These are phyloP conservation scores for Drosophila cognata DNA, from an alignment of 2,888 invertebrate species.

Conservation along the genomic window DNA sequence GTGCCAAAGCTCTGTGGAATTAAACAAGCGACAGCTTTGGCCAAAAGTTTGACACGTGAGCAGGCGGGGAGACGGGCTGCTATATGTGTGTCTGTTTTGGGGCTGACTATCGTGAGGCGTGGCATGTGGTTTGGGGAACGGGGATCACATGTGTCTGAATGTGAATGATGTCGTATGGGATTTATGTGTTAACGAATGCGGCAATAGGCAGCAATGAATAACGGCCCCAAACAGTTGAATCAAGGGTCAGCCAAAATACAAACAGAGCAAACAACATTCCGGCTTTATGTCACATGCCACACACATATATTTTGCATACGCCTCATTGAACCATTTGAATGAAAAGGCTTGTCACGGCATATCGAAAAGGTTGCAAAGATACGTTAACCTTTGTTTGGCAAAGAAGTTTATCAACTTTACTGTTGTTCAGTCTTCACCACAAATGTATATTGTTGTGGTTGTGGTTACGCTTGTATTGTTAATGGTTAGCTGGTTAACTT, in stretches of 20 bases:
- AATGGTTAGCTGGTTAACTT: background rate
- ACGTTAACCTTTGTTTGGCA: background rate
- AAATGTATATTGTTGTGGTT: background rate
- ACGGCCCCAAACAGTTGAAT: constrained; percentile 19
- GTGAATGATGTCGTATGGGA: constrained; percentile 38
- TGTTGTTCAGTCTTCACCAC: too few species aligned
- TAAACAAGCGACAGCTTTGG: constrained; percentile 34
- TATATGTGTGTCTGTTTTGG: background rate
- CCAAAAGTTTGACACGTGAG: constrained; percentile 34
- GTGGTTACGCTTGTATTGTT: background rate
- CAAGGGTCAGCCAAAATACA: constrained; percentile 8
- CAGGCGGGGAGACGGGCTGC: background rate
- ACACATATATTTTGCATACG: constrained; percentile 34
- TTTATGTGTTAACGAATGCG: constrained; percentile 46
- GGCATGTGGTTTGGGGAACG: constrained; percentile 11
- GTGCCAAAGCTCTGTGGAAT: constrained; percentile 30
- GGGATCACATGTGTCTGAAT: constrained; percentile 38
- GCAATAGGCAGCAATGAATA: constrained; percentile 26
- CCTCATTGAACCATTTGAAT: constrained; percentile 29
- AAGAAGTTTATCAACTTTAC: background rate
- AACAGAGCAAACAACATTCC: background rate
- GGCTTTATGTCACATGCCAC: constrained; percentile 19
- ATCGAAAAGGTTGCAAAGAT: background rate
- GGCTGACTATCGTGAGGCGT: background rate
- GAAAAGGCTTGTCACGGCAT: background rate